phyloP scores from a whole-genome alignment of 2,888 invertebrate species.

The Neria commutata region DNA sequence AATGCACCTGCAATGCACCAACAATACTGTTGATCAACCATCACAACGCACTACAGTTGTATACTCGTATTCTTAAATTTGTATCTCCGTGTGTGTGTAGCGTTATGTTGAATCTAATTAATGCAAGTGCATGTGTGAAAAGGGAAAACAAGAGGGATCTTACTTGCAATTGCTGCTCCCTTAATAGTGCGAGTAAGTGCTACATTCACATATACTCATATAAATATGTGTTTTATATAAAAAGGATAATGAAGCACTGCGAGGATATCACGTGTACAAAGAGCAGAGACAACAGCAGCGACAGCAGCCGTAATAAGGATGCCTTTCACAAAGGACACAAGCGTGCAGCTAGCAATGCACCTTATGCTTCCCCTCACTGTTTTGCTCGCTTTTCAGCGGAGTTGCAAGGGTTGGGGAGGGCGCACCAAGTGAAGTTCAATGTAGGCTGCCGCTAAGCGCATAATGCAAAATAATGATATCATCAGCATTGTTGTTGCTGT shows the following conservation, averaged over 20 bases:
- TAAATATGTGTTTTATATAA: too few relatives aligned
- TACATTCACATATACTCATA: slow-evolving; percentile 20
- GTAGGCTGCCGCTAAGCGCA: background rate
- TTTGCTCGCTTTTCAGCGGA: background rate
- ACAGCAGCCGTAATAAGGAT: background rate
- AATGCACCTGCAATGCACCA: too few relatives aligned
- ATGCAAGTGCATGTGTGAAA: slow-evolving; percentile 7
- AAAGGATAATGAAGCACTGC: background rate
- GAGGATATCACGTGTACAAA: background rate
- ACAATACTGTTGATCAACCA: too few relatives aligned
- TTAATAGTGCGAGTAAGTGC: background rate
- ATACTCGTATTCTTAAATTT: background rate
- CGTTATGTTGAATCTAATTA: slow-evolving; percentile 12
- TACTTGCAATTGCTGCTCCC: background rate
- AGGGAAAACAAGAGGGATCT: too few relatives aligned
- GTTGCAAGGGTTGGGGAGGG: background rate
- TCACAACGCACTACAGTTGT: too few relatives aligned
- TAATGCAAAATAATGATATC: slow-evolving; percentile 1
- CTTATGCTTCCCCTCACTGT: too few relatives aligned
- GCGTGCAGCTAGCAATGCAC: too few relatives aligned
- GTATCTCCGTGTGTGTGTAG: background rate
- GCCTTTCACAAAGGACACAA: background rate
- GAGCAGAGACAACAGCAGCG: background rate
- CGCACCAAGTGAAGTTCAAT: background rate
- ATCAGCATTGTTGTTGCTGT: slow-evolving; percentile 3